Evolutionary conservation across 2,888 invertebrate genomes (phyloP), one percentile per base, ranked within the genome.

Genomic region (Orthonevra nobilis): DNA sequence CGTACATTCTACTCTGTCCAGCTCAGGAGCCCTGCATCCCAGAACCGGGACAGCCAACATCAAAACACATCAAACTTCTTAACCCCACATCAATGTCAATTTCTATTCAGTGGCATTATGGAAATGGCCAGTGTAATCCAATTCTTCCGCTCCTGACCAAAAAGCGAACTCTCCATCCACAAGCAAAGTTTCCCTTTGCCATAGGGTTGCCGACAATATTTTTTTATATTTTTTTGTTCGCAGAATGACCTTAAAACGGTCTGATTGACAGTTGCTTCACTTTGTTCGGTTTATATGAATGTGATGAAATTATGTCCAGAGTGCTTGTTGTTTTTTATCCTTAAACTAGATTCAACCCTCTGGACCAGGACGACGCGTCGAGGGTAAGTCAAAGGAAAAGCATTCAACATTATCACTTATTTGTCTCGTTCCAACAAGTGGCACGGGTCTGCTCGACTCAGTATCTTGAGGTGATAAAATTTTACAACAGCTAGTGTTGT

Each of bases 401-500:
- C 36, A 20, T 32, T 6, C 28, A 40, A 48, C 42, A 48, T 77
- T 64, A 69, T 77, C 75, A 52, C 70, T 58, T 70, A 75, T 63
- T 72, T 72, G 72, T 72, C 36, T 44, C n/a, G 50, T 50, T 66
- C 34, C 42, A 73, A 52, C 44, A 60, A 73, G 58, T 46, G 56
- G 42, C 1, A 38, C 14, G 26, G 12, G 10, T 20, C 19, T 26
- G 15, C 12, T 3, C 10, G 36, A 48, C 44, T 44, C 61, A 46
- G 46, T 74, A 54, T 54, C 30, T 61, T 70, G 56, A 79, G 79
- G 79, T 79, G 66, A 73, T 79, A 61, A 79, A 79, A 79, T 73
- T 79, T 79, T 73, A 79, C 42, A 44, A 79, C 73, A 30, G 48
- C 54, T 48, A 60, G 73, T 34, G 61, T 63, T 75, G 75, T 75